A percentile compares a stretch with the other conserved stretches of the same genome.
These are phyloP conservation scores for Acropternis orthonyx DNA, from an alignment of 2,797 vertebrate genomes.

Conservation along the genomic window DNA sequence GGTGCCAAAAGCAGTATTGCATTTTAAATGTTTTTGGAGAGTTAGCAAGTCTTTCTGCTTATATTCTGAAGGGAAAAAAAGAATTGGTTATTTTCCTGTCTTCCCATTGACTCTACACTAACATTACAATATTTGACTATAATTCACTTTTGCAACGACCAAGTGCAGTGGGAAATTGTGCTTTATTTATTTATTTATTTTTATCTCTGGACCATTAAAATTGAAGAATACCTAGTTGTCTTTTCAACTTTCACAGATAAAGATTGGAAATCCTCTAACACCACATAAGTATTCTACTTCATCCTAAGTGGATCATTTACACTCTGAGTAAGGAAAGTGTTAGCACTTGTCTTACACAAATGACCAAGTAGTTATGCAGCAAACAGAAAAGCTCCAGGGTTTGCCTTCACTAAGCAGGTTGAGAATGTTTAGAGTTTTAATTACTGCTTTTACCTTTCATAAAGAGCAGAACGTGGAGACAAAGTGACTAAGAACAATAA, in stretches of 20 bases:
- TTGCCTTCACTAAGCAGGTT: not conserved
- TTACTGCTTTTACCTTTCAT: not conserved
- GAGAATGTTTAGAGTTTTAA: not conserved
- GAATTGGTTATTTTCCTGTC: not conserved
- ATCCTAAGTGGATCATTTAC: not conserved
- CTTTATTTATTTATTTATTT: fast-evolving
- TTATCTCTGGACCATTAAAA: not conserved
- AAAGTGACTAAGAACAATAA: not conserved
- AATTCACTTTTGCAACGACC: not conserved
- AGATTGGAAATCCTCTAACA: not conserved
- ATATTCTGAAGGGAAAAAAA: not conserved
- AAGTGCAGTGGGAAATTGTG: not conserved
- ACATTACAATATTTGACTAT: not conserved
- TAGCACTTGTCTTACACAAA: not conserved
- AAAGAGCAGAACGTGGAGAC: not conserved
- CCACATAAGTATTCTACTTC: not conserved
- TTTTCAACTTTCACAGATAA: not conserved
- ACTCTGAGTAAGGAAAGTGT: not conserved
- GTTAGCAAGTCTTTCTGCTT: not conserved
- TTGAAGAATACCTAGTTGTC: not conserved
- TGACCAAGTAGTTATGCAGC: not conserved
- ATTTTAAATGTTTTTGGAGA: not conserved
- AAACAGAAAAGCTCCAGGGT: not conserved
- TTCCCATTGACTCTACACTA: not conserved
- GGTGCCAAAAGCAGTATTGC: not conserved